Percentiles rank a stretch among this genome's conserved stretches.
These are phyloP conservation scores for Colletes collaris DNA, from an alignment of 2,888 invertebrate species.

Conservation along the genomic window DNA sequence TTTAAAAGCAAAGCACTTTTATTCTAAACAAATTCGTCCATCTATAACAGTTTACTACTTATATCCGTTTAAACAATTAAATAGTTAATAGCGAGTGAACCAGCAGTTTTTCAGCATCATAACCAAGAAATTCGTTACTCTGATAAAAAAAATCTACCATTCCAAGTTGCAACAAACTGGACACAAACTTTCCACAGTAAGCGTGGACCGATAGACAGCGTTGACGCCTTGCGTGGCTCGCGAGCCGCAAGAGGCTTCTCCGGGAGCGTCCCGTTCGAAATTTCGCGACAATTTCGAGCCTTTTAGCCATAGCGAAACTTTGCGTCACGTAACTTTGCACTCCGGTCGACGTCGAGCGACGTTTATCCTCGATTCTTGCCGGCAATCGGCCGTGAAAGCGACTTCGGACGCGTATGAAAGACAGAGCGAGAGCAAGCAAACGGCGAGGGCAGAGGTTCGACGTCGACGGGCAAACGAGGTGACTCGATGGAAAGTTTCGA, in stretches of 20 bases:
- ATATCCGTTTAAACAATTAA: too few species aligned
- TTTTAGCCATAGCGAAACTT: conserved; percentile 36
- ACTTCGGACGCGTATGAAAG: not conserved
- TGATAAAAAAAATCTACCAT: too few species aligned
- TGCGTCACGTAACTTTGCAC: conserved; percentile 22
- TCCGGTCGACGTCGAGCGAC: not conserved
- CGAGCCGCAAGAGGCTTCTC: not conserved
- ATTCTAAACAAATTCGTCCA: too few species aligned
- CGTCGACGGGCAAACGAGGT: conserved; percentile 13
- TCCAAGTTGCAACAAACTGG: too few species aligned
- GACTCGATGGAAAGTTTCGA: conserved; percentile 36
- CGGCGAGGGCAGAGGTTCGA: not conserved
- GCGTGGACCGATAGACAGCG: not conserved
- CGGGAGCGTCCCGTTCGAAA: not conserved
- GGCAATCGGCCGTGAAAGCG: conserved; percentile 17
- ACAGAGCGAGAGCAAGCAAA: not conserved
- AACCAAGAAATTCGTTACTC: too few species aligned
- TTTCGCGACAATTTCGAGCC: conserved; percentile 30
- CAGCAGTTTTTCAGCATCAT: too few species aligned
- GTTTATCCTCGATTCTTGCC: conserved; percentile 18
- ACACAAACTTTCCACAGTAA: too few species aligned
- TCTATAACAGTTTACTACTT: too few species aligned
- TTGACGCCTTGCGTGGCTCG: not conserved
- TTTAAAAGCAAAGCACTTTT: too few species aligned
- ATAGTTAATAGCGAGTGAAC: too few species aligned